Percentiles rank a stretch among this genome's conserved stretches.
Evolutionary conservation across 2,888 invertebrate species (phyloP).

Genomic region (Ophion ellenae): DNA sequence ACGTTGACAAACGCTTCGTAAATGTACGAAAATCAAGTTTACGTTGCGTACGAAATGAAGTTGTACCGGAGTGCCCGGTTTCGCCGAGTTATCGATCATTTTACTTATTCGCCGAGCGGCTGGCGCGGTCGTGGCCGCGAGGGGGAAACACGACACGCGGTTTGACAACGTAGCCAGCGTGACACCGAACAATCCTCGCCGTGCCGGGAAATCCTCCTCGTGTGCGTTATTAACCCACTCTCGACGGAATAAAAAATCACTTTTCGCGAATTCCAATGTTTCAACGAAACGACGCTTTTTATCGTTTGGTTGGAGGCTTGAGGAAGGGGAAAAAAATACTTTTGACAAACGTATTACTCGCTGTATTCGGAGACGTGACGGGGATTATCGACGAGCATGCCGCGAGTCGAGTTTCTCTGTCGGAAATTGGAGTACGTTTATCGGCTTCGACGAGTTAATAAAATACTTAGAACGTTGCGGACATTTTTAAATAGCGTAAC

Average conservation of each 20-base stretch:
- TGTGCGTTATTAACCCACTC: constrained; percentile 1
- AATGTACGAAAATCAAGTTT: background rate
- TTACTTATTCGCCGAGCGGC: constrained; percentile 22
- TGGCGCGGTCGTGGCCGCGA: background rate
- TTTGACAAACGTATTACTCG: too few species aligned
- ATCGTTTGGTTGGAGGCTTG: background rate
- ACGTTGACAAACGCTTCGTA: background rate
- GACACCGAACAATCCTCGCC: constrained; percentile 44
- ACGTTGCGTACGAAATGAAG: constrained; percentile 13
- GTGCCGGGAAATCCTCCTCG: constrained; percentile 6
- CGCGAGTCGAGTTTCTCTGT: background rate
- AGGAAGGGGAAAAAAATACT: background rate
- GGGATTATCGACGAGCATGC: background rate
- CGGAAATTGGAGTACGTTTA: background rate
- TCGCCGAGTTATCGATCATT: constrained; percentile 61
- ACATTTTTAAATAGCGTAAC: background rate
- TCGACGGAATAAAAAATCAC: background rate
- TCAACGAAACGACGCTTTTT: background rate
- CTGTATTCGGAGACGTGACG: background rate
- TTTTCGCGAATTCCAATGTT: background rate
- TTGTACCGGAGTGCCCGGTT: constrained; percentile 42
- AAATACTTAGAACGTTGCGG: background rate
- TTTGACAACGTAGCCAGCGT: constrained; percentile 60
- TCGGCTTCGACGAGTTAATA: background rate
- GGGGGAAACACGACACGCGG: constrained; percentile 58